Conservation (phyloP, 2,113 vertebrate species). For the Cyanistes caeruleus region DNA sequence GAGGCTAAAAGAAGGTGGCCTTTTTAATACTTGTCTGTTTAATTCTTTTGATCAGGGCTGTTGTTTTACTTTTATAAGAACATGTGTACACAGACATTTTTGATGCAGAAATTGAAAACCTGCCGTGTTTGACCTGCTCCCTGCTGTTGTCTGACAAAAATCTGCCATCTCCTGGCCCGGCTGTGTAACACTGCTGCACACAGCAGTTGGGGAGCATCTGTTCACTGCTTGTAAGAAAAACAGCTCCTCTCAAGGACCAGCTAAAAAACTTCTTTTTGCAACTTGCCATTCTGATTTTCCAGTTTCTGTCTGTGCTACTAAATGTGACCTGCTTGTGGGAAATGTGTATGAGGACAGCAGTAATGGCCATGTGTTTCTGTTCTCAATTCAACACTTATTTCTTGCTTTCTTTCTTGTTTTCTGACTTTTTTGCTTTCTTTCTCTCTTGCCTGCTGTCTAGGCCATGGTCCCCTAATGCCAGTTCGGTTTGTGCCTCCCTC, state of each 20-base stretch:
- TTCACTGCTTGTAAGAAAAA: neutral
- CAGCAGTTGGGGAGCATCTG: neutral
- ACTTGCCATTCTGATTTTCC: neutral
- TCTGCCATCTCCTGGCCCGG: conserved; percentile 4
- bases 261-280: neutral
- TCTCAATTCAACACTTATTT: neutral
- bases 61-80: neutral
- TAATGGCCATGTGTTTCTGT: neutral
- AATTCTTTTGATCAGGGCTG: neutral
- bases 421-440: neutral
- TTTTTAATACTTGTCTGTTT: neutral
- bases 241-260: neutral
- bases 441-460: neutral
- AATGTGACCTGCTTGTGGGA: neutral
- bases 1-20: neutral
- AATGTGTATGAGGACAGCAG: neutral
- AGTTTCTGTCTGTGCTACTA: neutral
- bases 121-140: neutral
- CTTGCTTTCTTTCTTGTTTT: neutral
- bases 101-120: neutral
- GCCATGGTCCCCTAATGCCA: rapidly evolving
- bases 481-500: neutral
- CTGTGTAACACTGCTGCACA: neutral
- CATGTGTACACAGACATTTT: neutral
- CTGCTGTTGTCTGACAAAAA: neutral